A percentile compares a stretch with the other conserved stretches of the same genome.
Evolutionary conservation across 1,140 invertebrate genomes (phyloP).

Genomic region (Drosophila triauraria): DNA sequence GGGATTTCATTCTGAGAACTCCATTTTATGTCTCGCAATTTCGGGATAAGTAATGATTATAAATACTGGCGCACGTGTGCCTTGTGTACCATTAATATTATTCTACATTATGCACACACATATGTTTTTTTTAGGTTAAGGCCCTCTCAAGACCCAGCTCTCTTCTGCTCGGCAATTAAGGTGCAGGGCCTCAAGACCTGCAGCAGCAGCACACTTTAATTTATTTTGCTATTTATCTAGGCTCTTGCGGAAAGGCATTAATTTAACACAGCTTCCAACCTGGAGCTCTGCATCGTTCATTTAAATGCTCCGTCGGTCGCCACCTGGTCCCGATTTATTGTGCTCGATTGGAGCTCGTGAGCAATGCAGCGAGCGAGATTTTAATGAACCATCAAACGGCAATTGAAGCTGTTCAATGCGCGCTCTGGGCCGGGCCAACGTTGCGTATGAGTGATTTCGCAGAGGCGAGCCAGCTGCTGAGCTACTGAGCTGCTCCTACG

Average conservation of each 20-base stretch:
- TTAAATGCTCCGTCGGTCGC: constrained; percentile 30
- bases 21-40: constrained; percentile 30
- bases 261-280: constrained; percentile 36
- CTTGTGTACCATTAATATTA: constrained; percentile 37
- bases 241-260: constrained; percentile 47
- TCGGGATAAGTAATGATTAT: constrained; percentile 13
- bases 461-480: constrained; percentile 24
- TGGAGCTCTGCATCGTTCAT: constrained; percentile 49
- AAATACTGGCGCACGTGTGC: constrained; percentile 36
- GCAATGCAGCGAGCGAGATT: constrained; percentile 57
- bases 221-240: constrained; percentile 66
- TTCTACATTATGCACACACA: constrained; percentile 2
- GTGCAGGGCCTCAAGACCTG: constrained; percentile 23
- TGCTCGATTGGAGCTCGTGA: constrained; percentile 43
- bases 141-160: constrained; percentile 20
- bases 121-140: constrained; percentile 39
- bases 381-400: constrained; percentile 77
- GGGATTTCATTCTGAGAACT: constrained; percentile 4
- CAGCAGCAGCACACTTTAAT: constrained; percentile 31
- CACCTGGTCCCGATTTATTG: constrained; percentile 61
- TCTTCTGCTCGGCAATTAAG: constrained; percentile 41
- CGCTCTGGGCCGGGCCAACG: constrained; percentile 38
- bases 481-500: not conserved
- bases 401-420: constrained; percentile 57
- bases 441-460: constrained; percentile 74